These are phyloP conservation scores for Brachyrhaphis roseni DNA, from an alignment of 2,797 vertebrate species.

Conservation along the genomic window DNA sequence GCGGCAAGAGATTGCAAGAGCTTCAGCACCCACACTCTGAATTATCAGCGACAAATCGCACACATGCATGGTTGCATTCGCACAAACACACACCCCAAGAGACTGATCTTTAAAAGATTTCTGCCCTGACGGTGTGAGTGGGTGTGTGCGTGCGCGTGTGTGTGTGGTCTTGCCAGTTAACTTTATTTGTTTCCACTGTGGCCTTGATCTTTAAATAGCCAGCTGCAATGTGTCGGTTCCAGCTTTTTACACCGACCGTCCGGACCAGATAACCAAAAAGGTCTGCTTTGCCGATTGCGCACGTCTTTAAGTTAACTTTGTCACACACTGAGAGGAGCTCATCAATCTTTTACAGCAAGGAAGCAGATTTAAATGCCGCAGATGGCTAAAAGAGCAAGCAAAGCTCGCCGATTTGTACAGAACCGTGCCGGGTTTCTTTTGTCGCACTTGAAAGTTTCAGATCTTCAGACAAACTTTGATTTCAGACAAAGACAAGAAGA, in stretches of 20 bases:
- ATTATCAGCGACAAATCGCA: conserved; percentile 56
- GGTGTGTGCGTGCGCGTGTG: not conserved
- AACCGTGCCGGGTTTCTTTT: not conserved
- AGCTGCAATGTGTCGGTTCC: conserved; percentile 57
- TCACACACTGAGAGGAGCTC: not conserved
- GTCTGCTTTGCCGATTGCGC: conserved; percentile 19
- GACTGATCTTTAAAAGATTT: conserved; percentile 4
- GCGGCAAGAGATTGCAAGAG: conserved; percentile 24
- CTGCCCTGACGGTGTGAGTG: conserved; percentile 9
- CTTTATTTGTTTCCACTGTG: conserved; percentile 60
- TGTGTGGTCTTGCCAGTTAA: conserved; percentile 72
- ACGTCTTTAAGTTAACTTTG: conserved; percentile 4
- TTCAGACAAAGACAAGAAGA: not conserved
- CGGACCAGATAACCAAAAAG: conserved; percentile 4
- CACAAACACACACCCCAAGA: conserved; percentile 30
- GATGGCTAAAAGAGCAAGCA: not conserved
- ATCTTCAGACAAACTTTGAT: not conserved
- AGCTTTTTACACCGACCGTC: conserved; percentile 28
- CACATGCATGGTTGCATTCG: conserved; percentile 16
- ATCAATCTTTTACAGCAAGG: not conserved
- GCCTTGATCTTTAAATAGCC: conserved; percentile 68
- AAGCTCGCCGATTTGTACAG: not conserved
- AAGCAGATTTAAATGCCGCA: not conserved
- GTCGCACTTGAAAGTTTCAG: not conserved
- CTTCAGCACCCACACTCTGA: conserved; percentile 22